Base-by-base conservation (phyloP, 2,888 invertebrate genomes). In the Netelia fuscicornis region DNA sequence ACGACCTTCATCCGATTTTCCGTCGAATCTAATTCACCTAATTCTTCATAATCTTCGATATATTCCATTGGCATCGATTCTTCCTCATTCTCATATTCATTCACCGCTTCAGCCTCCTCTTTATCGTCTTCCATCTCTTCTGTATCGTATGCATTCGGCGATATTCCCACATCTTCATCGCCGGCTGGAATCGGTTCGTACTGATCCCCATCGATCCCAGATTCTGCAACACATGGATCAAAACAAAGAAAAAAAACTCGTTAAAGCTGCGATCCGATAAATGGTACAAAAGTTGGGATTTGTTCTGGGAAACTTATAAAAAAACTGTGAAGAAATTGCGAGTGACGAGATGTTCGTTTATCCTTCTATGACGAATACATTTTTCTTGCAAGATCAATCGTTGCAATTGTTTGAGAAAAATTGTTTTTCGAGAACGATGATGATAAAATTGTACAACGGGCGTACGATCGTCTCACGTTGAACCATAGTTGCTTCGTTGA, bases 151-250 rank as follows among this genome's bases (percentile, higher is more conserved):
- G 37, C 6, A 5, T 37, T 37, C 37, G 37, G 5, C 3, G 37
- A 37, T 37, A 37, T 58, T 30, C 77, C 30, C 75, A 68, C 44
- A 5, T 62, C 60, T 2, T 65, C 52, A 10, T 56, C 60, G 67
- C 76, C 72, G 78, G n/a, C 64, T 48, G 58, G 62, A 48, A 44
- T 62, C 56, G 72, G 72, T 37, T n/a, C 13, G 23, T 58, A 37
- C 58, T 85, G 74, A 25, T 62, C 74, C 70, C 70, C 70, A 3
- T 70, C 71, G 10, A 70, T 37, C 56, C 37, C 48, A 54, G 30
- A 42, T 54, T 83, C 85, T 81, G 84, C 20, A 82, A 82, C 85
- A 83, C 30, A 82, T 85, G 76, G 67, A 71, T n/a, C 13, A 25
- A 65, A 75, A 75, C 11, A 75, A 68, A 23, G 9, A 48, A 79